Base-by-base conservation (phyloP, 2,797 vertebrate species). In the Micropoecilia bifurca region DNA sequence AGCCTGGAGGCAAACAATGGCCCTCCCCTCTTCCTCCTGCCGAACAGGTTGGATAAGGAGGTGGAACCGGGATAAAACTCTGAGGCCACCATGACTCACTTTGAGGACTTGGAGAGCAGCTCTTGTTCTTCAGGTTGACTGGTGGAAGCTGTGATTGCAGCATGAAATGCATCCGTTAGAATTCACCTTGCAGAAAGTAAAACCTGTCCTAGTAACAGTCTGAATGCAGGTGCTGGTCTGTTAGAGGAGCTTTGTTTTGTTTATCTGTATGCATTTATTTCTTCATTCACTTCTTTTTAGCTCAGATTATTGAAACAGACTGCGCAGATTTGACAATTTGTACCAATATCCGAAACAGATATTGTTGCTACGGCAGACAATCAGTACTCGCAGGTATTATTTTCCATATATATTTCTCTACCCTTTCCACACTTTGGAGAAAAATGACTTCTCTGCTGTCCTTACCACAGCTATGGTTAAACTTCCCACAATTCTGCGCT, bases 11-110 rank as follows among this genome's bases (percentile, higher is more conserved):
- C 75, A 75, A 76, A 69, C 68, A 63, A 53, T 57, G 61, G 57
- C 76, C 68, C 77, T 91, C 78, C 75, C 82, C 22, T 36, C 73
- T 41, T 87, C 86, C 85, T 89, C 84, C 83, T 88, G 88, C 83
- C 50, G 53, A 92, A 93, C 89, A 84, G 91, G 90, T 93, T 88
- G 66, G 87, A 90, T 85, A 53, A 86, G 89, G 73, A 82, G 80
- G 75, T 84, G 55, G 48, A 85, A 66, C 76, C 71, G 33, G 36
- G 66, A 85, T 76, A 72, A 81, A 78, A 87, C 45, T 50, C 57
- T 81, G 48, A 83, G 53, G 73, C 79, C 61, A 2, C 63, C 79
- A 59, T 13, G 13, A 85, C 43, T 88, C 80, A 81, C 79, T 50
- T 28, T 14, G 55, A 79, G 46, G 69, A 46, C 36, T 45, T 22